Evolutionary conservation across 2,113 vertebrate genomes (phyloP), one percentile per base, ranked within the genome.

Genomic region (Noturus placidus): DNA sequence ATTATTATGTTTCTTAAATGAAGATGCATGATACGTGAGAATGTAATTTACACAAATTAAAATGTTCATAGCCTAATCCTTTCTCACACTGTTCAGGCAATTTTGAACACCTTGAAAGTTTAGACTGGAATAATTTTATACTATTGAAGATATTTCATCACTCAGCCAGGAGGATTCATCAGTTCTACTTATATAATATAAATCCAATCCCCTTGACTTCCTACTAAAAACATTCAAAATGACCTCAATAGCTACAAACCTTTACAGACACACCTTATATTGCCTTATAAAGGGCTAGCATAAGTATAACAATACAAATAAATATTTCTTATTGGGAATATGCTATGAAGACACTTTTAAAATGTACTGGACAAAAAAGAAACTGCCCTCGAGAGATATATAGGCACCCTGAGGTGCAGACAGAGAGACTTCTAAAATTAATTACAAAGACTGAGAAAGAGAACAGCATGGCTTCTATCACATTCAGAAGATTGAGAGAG

Each of bases 401-500:
- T 50, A 61, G 79, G 70, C 67, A 87, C 67, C 67, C 67, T 76
- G 79, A 74, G 67, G 81, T 10, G n/a, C 27, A 74, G 63, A 56
- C 33, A 50, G 50, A 65, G 50, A 33, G 27, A 25, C 69, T 82
- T 61, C 35, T 76, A 27, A 87, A 74, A 87, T 72, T 82, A 81
- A 80, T 70, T 74, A 76, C 83, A 33, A 85, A 77, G 69, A 56
- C 52, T 19, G 50, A 89, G 83, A 30, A 63, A 80, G 46, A 85
- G 27, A 87, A 33, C 82, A 59, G 25, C 72, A 79, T 86, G 72
- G 22, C 22, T 50, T 78, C 70, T 86, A 42, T 86, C n/a, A 54
- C 33, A 84, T 70, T 67, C 38, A 63, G 38, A 50, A 76, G 15
- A 76, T 22, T 17, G 52, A 33, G 65, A 35, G 1, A 35, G 9